Conservation (phyloP, 2,113 vertebrate species). For the Lophius piscatorius region DNA sequence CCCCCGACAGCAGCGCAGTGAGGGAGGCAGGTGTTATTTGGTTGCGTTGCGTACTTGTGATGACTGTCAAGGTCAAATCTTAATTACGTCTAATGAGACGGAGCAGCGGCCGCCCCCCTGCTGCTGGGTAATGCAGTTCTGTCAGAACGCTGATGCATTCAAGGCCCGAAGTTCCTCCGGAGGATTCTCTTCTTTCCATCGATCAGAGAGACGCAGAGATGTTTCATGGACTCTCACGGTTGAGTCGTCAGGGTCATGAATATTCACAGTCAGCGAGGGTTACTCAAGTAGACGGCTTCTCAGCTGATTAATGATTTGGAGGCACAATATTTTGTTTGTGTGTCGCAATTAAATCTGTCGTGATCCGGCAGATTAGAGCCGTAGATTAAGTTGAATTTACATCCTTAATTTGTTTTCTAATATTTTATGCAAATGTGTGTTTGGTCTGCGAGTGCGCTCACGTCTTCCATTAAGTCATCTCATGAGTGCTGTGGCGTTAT, state of each 20-base stretch:
- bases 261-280: constrained; percentile 44
- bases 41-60: constrained; percentile 8
- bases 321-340: constrained; percentile 25
- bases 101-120: background rate
- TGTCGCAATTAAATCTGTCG: constrained; percentile 32
- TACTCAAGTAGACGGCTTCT: background rate
- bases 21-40: constrained; percentile 10
- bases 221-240: background rate
- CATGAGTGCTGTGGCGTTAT: constrained; percentile 5
- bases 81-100: constrained; percentile 51
- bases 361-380: background rate
- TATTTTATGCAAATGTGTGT: constrained; percentile 57
- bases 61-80: constrained; percentile 63
- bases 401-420: constrained; percentile 64
- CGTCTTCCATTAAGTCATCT: constrained; percentile 13
- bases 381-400: constrained; percentile 58
- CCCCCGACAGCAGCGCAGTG: constrained; percentile 39
- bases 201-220: constrained; percentile 12
- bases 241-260: constrained; percentile 15
- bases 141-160: constrained; percentile 39
- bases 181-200: constrained; percentile 9
- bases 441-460: background rate
- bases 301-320: constrained; percentile 44
- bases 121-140: constrained; percentile 22
- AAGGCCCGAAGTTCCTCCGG: constrained; percentile 12